These are phyloP conservation scores for Pangasius sanitwongsei DNA, from an alignment of 2,797 vertebrate genomes.

Conservation along the genomic window DNA sequence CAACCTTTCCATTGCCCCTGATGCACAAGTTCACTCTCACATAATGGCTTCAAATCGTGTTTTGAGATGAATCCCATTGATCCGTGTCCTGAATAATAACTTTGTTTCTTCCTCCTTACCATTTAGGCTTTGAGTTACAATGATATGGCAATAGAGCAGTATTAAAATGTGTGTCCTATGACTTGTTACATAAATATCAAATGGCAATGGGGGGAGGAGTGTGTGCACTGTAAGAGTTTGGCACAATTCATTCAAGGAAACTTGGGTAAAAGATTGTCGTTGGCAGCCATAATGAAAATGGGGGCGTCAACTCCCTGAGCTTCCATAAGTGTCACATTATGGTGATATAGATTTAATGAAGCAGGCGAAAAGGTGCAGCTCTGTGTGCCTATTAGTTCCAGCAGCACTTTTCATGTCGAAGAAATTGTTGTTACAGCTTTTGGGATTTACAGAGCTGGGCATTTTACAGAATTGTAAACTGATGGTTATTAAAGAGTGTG, in stretches of 20 bases:
- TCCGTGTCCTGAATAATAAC: slow-evolving; percentile 43
- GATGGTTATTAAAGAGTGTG: slow-evolving; percentile 5
- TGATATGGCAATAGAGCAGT: slow-evolving; percentile 6
- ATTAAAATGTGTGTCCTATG: slow-evolving; percentile 4
- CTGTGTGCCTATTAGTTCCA: slow-evolving; percentile 38
- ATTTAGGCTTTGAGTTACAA: slow-evolving; percentile 32
- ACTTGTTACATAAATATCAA: slow-evolving; percentile 16
- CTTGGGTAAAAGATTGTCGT: slow-evolving; percentile 23
- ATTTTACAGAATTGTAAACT: slow-evolving; percentile 19
- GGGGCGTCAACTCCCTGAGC: slow-evolving; percentile 30
- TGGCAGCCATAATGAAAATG: slow-evolving; percentile 39
- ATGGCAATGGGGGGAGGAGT: background rate
- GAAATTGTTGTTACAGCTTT: slow-evolving; percentile 27
- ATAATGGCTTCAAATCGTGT: slow-evolving; percentile 39
- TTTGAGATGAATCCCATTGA: slow-evolving; percentile 43
- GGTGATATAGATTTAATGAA: slow-evolving; percentile 52
- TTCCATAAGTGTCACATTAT: slow-evolving; percentile 43
- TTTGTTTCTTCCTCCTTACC: slow-evolving; percentile 23
- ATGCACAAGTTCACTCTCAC: slow-evolving; percentile 33
- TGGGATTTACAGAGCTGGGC: slow-evolving; percentile 12
- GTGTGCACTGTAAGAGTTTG: background rate
- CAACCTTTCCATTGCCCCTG: slow-evolving; percentile 26
- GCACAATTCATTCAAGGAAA: slow-evolving; percentile 24
- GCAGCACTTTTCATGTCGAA: slow-evolving; percentile 27
- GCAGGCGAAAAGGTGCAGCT: slow-evolving; percentile 32